Base-by-base conservation (phyloP, 1,140 invertebrate genomes). In the Cotesia glomerata region DNA sequence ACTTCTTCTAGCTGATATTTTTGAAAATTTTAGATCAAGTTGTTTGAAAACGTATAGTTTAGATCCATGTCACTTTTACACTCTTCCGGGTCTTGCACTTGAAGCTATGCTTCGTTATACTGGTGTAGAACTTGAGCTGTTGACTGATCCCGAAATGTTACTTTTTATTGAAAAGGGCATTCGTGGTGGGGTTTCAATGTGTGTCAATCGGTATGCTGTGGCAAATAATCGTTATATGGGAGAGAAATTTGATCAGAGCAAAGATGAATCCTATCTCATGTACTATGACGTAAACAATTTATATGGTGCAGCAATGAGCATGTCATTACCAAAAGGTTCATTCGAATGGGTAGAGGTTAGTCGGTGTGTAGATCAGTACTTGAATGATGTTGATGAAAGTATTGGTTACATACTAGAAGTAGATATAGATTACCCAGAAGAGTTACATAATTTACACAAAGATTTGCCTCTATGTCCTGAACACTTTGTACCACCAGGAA, bases 111-210 rank as follows among this genome's bases (percentile, higher is more conserved):
- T 87, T 18, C 83, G 80, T 9, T n/a, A 14, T 74, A 87, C 87
- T 2, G 61, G 80, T 61, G 73, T 86, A 18, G 65, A 85, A 77
- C 72, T 90, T 69, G 86, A 90, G 72, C 71, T 89, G 13, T 67
- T 90, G n/a, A 85, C 77, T 7, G 86, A 89, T 72, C 77, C 81
- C 68, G 81, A 88, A 54, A 87, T 82, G 78, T 67, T 83, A 56
- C 69, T 81, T 16, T 86, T 88, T 71, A 75, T 58, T 36, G 52
- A 58, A 18, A 68, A 68, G 58, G 66, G 32, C 14, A 68, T 68
- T 9, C 8, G 66, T 87, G 59, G 80, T 85, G 71, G 66, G 0
- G 51, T 68, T 36, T 54, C 79, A 7, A 77, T 84, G 74, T 85
- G 83, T 73, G 74, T 74, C 63, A 80, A 82, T 78, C 56, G 85